Conservation (phyloP, 2,797 vertebrate genomes). For the Hydrophis major region DNA sequence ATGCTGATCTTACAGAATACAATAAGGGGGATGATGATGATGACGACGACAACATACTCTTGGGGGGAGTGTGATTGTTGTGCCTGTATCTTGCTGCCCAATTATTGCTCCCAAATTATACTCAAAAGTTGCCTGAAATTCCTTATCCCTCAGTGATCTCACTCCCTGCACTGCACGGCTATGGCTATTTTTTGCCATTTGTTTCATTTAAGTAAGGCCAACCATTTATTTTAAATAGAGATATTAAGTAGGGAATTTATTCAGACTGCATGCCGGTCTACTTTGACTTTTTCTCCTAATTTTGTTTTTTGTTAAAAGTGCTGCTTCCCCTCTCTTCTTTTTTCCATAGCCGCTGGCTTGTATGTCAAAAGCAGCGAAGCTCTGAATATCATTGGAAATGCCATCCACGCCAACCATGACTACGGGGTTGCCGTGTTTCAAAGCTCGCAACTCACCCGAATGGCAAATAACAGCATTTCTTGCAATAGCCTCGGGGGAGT, state of each 20-base stretch:
- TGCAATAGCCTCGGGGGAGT: constrained; percentile 81
- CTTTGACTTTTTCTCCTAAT: background rate
- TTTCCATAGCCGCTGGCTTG: constrained; percentile 80
- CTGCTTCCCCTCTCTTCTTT: background rate
- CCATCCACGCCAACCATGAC: constrained; percentile 79
- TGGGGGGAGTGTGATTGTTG: background rate
- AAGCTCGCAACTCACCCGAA: constrained; percentile 82
- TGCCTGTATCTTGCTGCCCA: background rate
- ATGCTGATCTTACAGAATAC: background rate
- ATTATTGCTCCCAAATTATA: no score
- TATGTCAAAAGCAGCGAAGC: constrained; percentile 88
- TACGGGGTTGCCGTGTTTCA: constrained; percentile 82
- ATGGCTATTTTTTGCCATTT: background rate
- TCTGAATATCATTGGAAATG: constrained; percentile 81
- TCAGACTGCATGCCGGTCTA: background rate
- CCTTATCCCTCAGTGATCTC: background rate
- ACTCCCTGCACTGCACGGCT: background rate
- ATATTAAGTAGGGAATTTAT: no score
- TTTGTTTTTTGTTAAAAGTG: background rate
- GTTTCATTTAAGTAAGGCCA: background rate
- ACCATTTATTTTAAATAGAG: background rate
- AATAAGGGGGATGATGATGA: background rate
- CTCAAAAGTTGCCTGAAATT: background rate
- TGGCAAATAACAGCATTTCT: constrained; percentile 85
- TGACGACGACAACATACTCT: background rate